A percentile compares a stretch with the other conserved stretches of the same genome.
These are phyloP conservation scores for Eptesicus fuscus DNA, from an alignment of 2,113 vertebrate genomes.

Conservation along the genomic window DNA sequence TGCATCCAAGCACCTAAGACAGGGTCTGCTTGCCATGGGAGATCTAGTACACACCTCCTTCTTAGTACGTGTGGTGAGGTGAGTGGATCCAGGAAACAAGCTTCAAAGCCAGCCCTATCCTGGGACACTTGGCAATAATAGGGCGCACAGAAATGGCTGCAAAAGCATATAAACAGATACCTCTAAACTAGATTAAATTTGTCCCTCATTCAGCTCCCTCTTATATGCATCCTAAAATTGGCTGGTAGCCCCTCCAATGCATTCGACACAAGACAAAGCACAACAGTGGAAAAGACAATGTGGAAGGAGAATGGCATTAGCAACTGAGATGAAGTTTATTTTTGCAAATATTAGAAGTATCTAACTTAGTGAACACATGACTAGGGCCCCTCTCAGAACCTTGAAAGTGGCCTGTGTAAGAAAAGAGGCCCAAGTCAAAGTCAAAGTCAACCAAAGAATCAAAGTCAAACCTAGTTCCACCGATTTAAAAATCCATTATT, in stretches of 20 bases:
- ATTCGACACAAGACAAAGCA: background rate
- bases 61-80: background rate
- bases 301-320: background rate
- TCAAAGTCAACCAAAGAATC: background rate
- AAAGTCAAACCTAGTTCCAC: background rate
- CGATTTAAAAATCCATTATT: background rate
- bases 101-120: background rate
- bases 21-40: background rate
- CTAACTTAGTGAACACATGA: background rate
- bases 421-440: background rate
- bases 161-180: background rate
- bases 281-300: background rate
- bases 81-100: background rate
- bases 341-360: background rate
- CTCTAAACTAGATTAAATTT: background rate
- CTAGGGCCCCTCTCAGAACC: background rate
- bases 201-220: background rate
- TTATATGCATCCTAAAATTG: background rate
- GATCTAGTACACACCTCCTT: fast-evolving
- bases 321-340: background rate
- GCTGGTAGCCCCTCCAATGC: background rate
- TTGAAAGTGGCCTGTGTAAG: background rate
- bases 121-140: background rate
- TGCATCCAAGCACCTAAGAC: no score
- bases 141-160: background rate